Evolutionary conservation across 2,888 invertebrate species (phyloP), one percentile per base, ranked within the genome.

Genomic region (Neuroscelio doddi): DNA sequence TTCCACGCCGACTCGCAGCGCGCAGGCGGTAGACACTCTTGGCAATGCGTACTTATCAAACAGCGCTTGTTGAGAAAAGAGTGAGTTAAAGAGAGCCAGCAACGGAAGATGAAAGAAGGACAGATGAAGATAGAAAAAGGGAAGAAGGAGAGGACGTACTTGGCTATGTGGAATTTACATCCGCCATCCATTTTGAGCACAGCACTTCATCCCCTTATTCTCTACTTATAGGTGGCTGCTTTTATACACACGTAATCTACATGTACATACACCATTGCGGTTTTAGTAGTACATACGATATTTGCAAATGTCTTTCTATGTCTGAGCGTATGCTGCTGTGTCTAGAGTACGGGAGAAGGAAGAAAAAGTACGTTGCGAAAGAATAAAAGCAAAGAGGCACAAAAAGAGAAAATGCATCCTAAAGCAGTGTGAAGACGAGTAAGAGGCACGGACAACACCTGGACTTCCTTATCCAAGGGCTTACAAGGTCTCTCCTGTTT

Each of bases 391-490:
- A 21, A 21, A 10, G 30, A 9, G 30, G 30, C 9, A 30, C 3
- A 30, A 30, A 30, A 9, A 30, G 30, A 30, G 30, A 30, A 30
- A 30, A 30, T 10, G 30, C 30, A 10, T 30, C 30, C 30, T 10
- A 9, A 10, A 30, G 30, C 30, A 30, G 30, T 10, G 30, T 10
- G 30, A 30, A 30, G 30, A 30, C 30, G 30, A 30, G 30, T 30
- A 21, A 3, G 21, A 32, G n/a, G 32, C 29, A 39, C 26, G 5
- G 7, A 16, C 49, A 38, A 42, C 80, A 80, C 80, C 80, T 80
- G 80, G 80, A 78, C 80, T 74, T 80, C 77, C 78, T 74, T 76
- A 73, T 75, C 73, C 72, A 75, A 79, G 76, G 72, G 75, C 73
- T 68, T 68, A 76, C 72, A 72, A 80, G 79, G 73, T 73, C 75